Base-by-base conservation (phyloP, 2,888 invertebrate genomes). In the Agrochola macilenta region DNA sequence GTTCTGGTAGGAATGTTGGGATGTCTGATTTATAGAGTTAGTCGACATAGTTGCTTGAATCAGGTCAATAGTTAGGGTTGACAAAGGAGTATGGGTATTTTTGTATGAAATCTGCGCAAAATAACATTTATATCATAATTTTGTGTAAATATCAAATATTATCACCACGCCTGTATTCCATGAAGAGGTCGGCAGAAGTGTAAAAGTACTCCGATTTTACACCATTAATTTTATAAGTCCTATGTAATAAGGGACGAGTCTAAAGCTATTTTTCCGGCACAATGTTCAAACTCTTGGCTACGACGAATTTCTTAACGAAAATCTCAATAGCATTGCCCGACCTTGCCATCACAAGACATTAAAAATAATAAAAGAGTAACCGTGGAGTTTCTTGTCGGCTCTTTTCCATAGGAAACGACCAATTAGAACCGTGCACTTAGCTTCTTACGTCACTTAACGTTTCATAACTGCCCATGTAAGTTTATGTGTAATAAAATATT, bases 21-120 rank as follows among this genome's bases (percentile, higher is more conserved):
- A 71, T 77, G 69, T 35, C n/a, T 75, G 72, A 87, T 78, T 89
- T 83, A 87, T 82, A 5, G 35, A 4, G 1, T 30, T 30, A 23
- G 12, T 49, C 58, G 61, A 52, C 5, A 43, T 20, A 57, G 52
- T 61, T 63, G 43, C 57, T 61, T 8, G 35, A 70, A 72, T 52
- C 5, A n/a, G 46, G 52, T 63, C 52, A 58, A 35, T 46, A 26
- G 58, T 39, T 46, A 8, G 14, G 26, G 30, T 11, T 26, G 30
- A 26, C 54, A 54, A 61, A 46, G 8, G 8, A 52, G 0, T 9
- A 39, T 0, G 7, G 4, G 2, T 30, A n/a, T 80, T 80, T 79
- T 76, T 79, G 8, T 11, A n/a, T 30, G 30, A 30, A 9, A 60
- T 30, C 30, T 30, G 60, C 9, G 9, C 30, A 20, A 60, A 60